These are phyloP conservation scores for Frieseomelitta varia DNA, from an alignment of 1,140 invertebrate genomes.

Conservation along the genomic window DNA sequence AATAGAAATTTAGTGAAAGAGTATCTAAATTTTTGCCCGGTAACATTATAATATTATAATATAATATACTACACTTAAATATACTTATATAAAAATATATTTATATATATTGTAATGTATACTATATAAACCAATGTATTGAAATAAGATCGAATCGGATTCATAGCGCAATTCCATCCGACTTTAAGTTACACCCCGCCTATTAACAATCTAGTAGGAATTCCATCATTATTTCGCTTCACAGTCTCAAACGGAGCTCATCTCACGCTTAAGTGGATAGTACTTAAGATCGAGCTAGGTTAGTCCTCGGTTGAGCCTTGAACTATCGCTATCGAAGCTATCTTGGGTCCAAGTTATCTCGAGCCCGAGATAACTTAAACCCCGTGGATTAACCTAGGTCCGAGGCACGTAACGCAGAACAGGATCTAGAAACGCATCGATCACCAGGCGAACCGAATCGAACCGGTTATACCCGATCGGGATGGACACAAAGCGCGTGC, in stretches of 20 bases:
- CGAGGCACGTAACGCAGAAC: constrained; percentile 22
- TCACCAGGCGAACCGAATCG: constrained; percentile 24
- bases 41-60: too few relatives aligned
- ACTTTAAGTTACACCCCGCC: background rate
- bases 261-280: background rate
- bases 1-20: too few relatives aligned
- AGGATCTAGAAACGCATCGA: constrained; percentile 48
- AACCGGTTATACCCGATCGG: constrained; percentile 39
- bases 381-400: constrained; percentile 45
- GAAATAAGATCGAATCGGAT: background rate
- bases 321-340: constrained; percentile 13
- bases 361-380: constrained; percentile 3
- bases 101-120: too few relatives aligned
- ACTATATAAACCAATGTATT: background rate
- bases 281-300: background rate
- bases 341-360: constrained; percentile 25
- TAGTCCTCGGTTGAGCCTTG: constrained; percentile 25
- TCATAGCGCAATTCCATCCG: background rate
- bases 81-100: too few relatives aligned
- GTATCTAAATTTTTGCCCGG: too few relatives aligned
- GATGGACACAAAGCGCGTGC: constrained; percentile 11
- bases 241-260: background rate
- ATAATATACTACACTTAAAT: too few relatives aligned
- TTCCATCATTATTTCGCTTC: background rate
- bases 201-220: background rate